Conservation (phyloP, 2,797 vertebrate genomes). For the Sebastes miniatus region DNA sequence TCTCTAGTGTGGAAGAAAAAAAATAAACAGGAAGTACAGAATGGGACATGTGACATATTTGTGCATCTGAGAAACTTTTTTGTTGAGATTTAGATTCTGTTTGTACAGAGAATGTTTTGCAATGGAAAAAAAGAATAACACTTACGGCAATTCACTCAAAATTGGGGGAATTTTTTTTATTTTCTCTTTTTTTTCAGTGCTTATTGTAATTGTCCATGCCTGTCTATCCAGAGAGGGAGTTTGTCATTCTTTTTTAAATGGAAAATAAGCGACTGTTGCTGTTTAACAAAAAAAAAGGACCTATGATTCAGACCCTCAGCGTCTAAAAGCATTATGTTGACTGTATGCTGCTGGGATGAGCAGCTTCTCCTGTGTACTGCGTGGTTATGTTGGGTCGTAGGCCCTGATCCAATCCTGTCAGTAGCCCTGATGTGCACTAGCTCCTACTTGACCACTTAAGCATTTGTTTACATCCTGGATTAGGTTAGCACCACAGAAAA, state of each 20-base stretch:
- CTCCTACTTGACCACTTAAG: constrained; percentile 68
- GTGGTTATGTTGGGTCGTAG: constrained; percentile 51
- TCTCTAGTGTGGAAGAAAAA: constrained; percentile 15
- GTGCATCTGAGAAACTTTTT: constrained; percentile 70
- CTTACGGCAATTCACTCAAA: constrained; percentile 52
- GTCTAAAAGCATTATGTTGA: constrained; percentile 57
- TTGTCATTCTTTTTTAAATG: constrained; percentile 63
- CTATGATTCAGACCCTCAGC: constrained; percentile 58
- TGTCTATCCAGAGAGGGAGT: constrained; percentile 67
- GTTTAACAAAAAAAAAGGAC: constrained; percentile 65
- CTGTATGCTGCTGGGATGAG: constrained; percentile 55
- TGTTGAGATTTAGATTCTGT: constrained; percentile 71
- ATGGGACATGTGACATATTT: constrained; percentile 62
- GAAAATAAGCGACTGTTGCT: constrained; percentile 55
- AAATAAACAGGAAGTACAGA: constrained; percentile 32
- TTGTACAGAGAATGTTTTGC: constrained; percentile 81
- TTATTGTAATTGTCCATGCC: constrained; percentile 77
- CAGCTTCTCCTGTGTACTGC: constrained; percentile 60
- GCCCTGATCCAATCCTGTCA: constrained; percentile 70
- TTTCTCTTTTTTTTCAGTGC: constrained; percentile 58
- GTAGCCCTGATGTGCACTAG: constrained; percentile 64
- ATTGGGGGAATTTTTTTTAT: constrained; percentile 39
- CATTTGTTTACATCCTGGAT: constrained; percentile 75
- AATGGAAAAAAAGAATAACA: constrained; percentile 61
- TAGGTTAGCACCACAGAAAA: constrained; percentile 58